A percentile compares a stretch with the other conserved stretches of the same genome.
phyloP scores from a whole-genome alignment of 2,113 vertebrate species.

The Onychostoma macrolepis region DNA sequence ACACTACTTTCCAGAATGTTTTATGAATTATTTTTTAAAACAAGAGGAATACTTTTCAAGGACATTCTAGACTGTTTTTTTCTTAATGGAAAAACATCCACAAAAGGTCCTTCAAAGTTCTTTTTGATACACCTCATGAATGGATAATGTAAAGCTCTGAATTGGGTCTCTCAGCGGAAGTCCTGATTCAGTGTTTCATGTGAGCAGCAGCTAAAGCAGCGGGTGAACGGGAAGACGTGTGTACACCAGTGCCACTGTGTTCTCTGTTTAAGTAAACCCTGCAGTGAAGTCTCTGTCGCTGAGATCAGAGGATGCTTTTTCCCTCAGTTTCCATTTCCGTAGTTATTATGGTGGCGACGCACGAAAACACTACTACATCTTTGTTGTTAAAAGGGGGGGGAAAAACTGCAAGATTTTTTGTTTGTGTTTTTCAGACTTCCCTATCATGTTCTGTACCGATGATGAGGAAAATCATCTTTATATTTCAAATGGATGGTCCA shows the following conservation, averaged over 20 bases:
- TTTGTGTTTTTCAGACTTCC: neutral
- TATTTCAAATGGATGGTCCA: conserved; percentile 17
- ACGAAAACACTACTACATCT: neutral
- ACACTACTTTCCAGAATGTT: neutral
- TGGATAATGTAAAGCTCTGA: neutral
- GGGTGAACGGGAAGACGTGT: neutral
- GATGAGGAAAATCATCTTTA: conserved; percentile 1
- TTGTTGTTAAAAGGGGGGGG: neutral
- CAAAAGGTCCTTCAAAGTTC: neutral
- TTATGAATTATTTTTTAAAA: neutral
- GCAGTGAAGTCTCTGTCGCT: neutral
- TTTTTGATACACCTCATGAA: conserved; percentile 1
- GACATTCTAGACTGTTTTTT: neutral
- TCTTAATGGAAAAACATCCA: neutral
- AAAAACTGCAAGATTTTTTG: too few relatives aligned
- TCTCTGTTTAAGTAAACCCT: conserved; percentile 5
- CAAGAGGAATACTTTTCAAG: neutral
- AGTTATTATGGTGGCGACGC: neutral
- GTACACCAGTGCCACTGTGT: neutral
- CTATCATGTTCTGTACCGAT: neutral
- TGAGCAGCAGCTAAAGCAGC: conserved; percentile 16
- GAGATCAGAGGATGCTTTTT: conserved; percentile 28
- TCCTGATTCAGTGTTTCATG: conserved; percentile 15
- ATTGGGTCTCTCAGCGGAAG: conserved; percentile 22
- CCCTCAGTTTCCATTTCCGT: neutral